Evolutionary conservation across 2,113 vertebrate genomes (phyloP).

Genomic region (Saimiri boliviensis): DNA sequence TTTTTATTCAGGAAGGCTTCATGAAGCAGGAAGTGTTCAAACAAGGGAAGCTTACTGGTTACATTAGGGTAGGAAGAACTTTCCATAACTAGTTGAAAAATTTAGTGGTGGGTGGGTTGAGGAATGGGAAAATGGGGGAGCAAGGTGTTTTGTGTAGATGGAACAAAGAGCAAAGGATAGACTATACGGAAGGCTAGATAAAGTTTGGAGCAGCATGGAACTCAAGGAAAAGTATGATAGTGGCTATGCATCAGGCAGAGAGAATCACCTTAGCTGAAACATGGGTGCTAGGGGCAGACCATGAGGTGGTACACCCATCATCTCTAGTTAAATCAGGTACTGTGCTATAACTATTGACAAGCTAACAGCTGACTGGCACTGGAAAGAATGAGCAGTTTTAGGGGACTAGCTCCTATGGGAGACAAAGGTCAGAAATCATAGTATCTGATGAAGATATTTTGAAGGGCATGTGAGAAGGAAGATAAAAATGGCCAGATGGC

Average conservation of each 20-base stretch:
- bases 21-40: constrained; percentile 28
- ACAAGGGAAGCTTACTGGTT: neutral
- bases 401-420: neutral
- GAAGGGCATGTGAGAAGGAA: constrained; percentile 5
- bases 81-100: constrained; percentile 12
- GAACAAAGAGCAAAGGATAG: neutral
- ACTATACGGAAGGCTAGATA: neutral
- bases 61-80: neutral
- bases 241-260: neutral
- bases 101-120: neutral
- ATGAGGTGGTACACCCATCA: neutral
- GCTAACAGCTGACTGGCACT: neutral
- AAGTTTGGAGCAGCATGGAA: neutral
- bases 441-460: constrained; percentile 33
- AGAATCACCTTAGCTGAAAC: neutral
- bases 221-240: neutral
- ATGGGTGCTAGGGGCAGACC: neutral
- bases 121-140: neutral
- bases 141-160: neutral
- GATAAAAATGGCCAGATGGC: neutral
- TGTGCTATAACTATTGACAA: neutral
- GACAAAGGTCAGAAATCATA: neutral
- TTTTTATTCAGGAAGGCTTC: constrained; percentile 39
- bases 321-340: neutral
- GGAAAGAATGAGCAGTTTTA: neutral